Percentiles rank a stretch among this genome's conserved stretches.
Conservation (phyloP, 2,888 invertebrate species). For the Molanna angustata region DNA sequence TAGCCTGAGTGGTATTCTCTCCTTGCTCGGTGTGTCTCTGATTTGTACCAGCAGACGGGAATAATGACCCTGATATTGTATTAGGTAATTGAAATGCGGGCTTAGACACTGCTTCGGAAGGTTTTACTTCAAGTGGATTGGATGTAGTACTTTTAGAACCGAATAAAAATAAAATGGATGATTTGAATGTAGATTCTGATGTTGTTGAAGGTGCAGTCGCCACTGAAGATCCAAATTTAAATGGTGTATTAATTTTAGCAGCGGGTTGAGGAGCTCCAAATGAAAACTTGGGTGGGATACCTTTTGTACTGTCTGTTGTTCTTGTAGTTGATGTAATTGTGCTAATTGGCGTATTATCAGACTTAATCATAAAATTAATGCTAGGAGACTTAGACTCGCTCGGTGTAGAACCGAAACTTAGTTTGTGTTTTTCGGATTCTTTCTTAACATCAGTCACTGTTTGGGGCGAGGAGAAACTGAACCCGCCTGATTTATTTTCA, state of each 20-base stretch:
- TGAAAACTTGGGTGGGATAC: too few species aligned
- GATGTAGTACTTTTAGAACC: not conserved
- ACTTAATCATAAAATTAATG: too few species aligned
- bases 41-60: constrained; percentile 12
- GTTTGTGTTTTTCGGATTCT: constrained; percentile 3
- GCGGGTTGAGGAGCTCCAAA: constrained; percentile 22
- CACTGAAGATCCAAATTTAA: constrained; percentile 40
- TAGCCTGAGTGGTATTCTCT: not conserved
- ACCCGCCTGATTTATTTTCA: constrained; percentile 9
- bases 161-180: not conserved
- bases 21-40: constrained; percentile 2
- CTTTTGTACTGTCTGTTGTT: too few species aligned
- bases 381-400: too few species aligned
- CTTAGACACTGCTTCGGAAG: not conserved
- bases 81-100: constrained; percentile 13
- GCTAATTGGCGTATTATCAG: too few species aligned
- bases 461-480: constrained; percentile 15
- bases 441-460: constrained; percentile 7
- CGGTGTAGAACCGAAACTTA: too few species aligned
- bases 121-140: not conserved
- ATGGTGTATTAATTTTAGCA: constrained; percentile 29
- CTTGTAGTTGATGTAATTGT: too few species aligned
- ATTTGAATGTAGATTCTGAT: constrained; percentile 9
- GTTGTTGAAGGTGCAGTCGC: constrained; percentile 21
- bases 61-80: constrained; percentile 4